Percentiles rank a stretch among this genome's conserved stretches.
phyloP scores from a whole-genome alignment of 2,797 vertebrate species.

The Chiroxiphia lanceolata region DNA sequence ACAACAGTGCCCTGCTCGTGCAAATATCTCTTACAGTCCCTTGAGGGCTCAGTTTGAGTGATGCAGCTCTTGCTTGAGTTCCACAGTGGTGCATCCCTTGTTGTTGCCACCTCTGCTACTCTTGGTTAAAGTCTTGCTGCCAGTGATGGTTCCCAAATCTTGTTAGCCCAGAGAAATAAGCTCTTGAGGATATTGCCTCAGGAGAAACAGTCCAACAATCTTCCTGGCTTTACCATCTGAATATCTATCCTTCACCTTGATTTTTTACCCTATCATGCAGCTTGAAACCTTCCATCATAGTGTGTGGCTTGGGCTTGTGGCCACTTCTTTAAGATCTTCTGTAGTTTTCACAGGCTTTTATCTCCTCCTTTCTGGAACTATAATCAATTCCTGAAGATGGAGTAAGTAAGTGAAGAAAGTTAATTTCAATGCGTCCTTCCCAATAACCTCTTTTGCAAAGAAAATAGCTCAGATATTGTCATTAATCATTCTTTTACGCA shows the following conservation, averaged over 20 bases:
- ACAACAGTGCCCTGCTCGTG: background rate
- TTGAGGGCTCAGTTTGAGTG: background rate
- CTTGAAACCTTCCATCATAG: background rate
- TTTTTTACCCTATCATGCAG: background rate
- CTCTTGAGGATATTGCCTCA: background rate
- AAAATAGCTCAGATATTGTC: constrained; percentile 34
- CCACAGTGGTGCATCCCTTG: background rate
- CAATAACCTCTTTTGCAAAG: constrained; percentile 43
- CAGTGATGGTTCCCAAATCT: background rate
- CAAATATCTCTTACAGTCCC: accelerated
- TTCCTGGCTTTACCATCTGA: background rate
- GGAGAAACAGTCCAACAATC: background rate
- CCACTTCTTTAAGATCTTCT: background rate
- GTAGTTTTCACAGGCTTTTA: background rate
- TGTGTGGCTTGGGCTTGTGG: background rate
- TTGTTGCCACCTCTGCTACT: background rate
- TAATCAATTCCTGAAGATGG: constrained; percentile 9
- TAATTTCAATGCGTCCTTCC: constrained; percentile 46
- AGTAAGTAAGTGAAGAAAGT: constrained; percentile 19
- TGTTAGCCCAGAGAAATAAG: background rate
- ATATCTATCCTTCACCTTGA: background rate
- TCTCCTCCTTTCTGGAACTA: background rate
- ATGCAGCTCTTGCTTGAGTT: background rate
- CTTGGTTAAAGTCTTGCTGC: background rate
- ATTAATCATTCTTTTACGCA: constrained; percentile 11